Evolutionary conservation across 1,140 invertebrate genomes (phyloP).

Genomic region (Bombus difficillimus): DNA sequence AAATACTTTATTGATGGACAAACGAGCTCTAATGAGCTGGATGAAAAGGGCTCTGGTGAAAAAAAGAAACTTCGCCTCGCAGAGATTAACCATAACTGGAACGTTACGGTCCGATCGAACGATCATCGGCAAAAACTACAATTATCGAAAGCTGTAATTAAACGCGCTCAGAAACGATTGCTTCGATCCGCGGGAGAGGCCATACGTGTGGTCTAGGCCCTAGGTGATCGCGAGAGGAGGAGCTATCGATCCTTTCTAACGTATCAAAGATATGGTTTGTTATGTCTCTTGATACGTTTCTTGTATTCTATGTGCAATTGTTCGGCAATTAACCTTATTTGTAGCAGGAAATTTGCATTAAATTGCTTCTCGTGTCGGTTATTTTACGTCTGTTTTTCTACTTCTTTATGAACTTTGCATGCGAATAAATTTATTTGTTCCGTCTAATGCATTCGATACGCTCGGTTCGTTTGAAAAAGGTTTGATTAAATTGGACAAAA

Average conservation of each 20-base stretch:
- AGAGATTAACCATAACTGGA: constrained; percentile 21
- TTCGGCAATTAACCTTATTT: background rate
- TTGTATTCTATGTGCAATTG: background rate
- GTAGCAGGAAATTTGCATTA: background rate
- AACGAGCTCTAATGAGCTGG: constrained; percentile 28
- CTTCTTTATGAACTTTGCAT: background rate
- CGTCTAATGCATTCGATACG: no score
- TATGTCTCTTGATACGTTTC: background rate
- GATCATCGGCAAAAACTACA: constrained; percentile 62
- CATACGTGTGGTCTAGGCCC: background rate
- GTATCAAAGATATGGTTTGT: background rate
- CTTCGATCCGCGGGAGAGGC: background rate
- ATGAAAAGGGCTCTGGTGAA: no score
- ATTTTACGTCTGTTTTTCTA: background rate
- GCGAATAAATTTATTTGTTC: no score
- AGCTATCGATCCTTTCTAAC: background rate
- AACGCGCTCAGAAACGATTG: constrained; percentile 53
- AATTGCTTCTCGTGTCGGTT: no score
- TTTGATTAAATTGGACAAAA: background rate
- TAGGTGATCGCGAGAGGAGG: background rate
- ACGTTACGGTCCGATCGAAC: constrained; percentile 15
- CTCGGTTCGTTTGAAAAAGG: no score
- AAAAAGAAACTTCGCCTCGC: background rate
- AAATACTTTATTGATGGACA: constrained; percentile 27
- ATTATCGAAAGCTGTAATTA: constrained; percentile 72